A percentile compares a stretch with the other conserved stretches of the same genome.
phyloP scores from a whole-genome alignment of 2,797 vertebrate genomes.

The Pithecia hirsuta region DNA sequence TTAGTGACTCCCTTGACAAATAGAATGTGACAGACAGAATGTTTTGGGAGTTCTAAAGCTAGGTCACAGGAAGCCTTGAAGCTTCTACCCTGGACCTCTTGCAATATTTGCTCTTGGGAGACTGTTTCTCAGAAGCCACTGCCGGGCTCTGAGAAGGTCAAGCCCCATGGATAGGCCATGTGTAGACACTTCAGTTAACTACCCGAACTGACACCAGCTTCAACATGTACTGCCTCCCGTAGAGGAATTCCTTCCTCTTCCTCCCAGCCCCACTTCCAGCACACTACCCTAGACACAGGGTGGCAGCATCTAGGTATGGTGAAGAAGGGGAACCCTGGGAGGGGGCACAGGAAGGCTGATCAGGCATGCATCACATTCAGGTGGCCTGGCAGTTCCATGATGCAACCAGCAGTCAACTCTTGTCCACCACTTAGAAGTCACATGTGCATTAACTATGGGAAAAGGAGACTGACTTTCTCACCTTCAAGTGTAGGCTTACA shows the following conservation, averaged over 20 bases:
- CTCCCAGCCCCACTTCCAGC: not conserved
- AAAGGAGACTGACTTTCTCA: not conserved
- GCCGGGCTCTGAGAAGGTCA: not conserved
- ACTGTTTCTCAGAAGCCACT: not conserved
- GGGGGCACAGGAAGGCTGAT: not conserved
- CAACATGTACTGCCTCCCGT: too few relatives aligned
- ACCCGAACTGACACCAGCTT: not conserved
- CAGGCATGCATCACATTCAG: accelerated
- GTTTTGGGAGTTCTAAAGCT: not conserved
- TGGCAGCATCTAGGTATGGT: not conserved
- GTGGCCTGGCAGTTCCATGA: too few relatives aligned
- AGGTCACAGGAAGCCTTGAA: not conserved
- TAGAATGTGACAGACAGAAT: not conserved
- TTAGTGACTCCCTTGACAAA: not conserved
- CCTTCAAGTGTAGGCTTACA: not conserved
- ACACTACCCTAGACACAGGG: not conserved
- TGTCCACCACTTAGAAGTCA: not conserved
- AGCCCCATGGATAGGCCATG: not conserved
- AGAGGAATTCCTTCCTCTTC: not conserved
- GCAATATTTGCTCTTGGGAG: not conserved
- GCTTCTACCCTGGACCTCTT: not conserved
- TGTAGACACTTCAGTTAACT: not conserved
- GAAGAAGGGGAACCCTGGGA: not conserved
- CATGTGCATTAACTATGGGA: not conserved
- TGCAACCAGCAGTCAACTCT: accelerated